Evolutionary conservation across 2,888 invertebrate genomes (phyloP), one percentile per base, ranked within the genome.

Genomic region (Rhimphoctona megacephalus): DNA sequence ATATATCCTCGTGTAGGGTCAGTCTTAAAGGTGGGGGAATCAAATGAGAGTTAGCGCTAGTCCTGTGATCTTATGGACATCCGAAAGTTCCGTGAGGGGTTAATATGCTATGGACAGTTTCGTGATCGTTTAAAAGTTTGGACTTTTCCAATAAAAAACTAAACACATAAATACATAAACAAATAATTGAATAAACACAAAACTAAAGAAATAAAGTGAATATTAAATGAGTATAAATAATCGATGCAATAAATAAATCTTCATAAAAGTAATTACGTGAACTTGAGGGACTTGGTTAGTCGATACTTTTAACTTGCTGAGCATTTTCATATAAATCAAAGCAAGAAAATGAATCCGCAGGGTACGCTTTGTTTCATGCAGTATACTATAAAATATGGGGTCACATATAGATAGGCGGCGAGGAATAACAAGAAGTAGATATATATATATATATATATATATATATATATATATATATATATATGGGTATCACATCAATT

Each of bases 41-140:
- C 36, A 25, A 39, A 52, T 61, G 70, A 80, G 43, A 43, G 52
- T 22, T 9, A 61, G 67, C 33, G 61, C 17, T 14, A 61, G 54
- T 36, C 46, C 52, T 43, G 61, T 39, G 49, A 85, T 83, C 70
- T 81, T 72, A 79, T 57, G 82, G 82, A 87, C 66, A 70, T 82
- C 54, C 80, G 33, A 30, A 72, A 76, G 74, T n/a, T 73, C 66
- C 73, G 57, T 69, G 67, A 79, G 76, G 52, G 69, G 17, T 30
- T 43, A 25, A 22, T 46, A 54, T 22, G 73, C 25, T 43, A 25
- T 30, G 54, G 43, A 25, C 19, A 49, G 69, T 43, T 52, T 33
- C 64, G 70, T 61, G 67, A 39, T 69, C 66, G 22, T 77, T 72
- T 64, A 67, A 76, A 80, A 67, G 54, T 64, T 46, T 19, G n/a